Base-by-base conservation (phyloP, 2,797 vertebrate species). In the Paratrypauchen microcephalus region DNA sequence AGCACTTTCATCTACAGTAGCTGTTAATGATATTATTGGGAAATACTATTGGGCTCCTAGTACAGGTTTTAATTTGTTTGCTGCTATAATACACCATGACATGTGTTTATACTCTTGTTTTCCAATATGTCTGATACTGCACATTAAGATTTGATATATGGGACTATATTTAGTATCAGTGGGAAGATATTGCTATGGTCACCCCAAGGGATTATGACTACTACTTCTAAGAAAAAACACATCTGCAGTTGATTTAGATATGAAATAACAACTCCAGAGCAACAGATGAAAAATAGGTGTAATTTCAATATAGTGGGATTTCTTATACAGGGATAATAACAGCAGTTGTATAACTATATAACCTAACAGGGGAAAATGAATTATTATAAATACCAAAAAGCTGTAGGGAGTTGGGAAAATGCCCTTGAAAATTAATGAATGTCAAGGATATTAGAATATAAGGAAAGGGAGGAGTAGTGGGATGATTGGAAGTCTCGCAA, bases 381-480 rank as follows among this genome's bases (percentile, higher is more conserved):
- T 55, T 15, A 45, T 62, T 48, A 21, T 65, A 55, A 36, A 26
- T n/a, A 57, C 59, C 23, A 72, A n/a, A 71, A 70, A 72, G 24
- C 47, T 77, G 55, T 56, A 45, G 61, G 47, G 52, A 65, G 28
- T 39, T 68, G 24, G 32, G 50, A n/a, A 32, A 69, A 77, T 72
- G 66, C 0, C 76, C 72, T 78, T 86, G 58, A 84, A 75, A 21
- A 65, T 77, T 55, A 72, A 72, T 71, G 12, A 74, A 79, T 64
- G 66, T 28, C 55, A 74, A 30, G 15, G 32, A 77, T 71, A 68
- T 76, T 23, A 54, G 60, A 77, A 78, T 63, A 28, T 58, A 58
- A 28, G 56, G 21, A 68, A 65, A 36, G 26, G 64, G 69, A 24
- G 32, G 47, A 50, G 7, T 16, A 1, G 55, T 41, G 32, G 56